Conservation (phyloP, 2,797 vertebrate species). For the Enteromius thamalakanensis region DNA sequence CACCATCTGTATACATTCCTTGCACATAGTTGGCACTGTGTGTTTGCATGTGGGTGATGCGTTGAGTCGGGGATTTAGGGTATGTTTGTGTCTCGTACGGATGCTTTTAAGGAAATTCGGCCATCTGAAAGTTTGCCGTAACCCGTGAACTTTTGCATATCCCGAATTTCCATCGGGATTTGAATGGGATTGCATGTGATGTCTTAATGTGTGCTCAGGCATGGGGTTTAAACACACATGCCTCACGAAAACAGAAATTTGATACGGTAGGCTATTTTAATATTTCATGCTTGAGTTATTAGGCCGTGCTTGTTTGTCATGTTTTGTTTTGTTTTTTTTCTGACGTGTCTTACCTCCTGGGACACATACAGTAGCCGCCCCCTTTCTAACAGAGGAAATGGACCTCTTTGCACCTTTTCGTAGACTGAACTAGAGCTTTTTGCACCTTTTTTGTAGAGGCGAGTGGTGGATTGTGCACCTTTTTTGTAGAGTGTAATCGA, state of each 20-base stretch:
- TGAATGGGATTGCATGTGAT: conserved; percentile 39
- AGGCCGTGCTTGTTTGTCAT: not conserved
- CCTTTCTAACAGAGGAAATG: conserved; percentile 66
- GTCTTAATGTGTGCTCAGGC: conserved; percentile 30
- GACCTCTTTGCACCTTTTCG: conserved; percentile 73
- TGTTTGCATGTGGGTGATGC: conserved; percentile 59
- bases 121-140: conserved; percentile 38
- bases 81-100: conserved; percentile 27
- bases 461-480: conserved; percentile 58
- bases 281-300: conserved; percentile 1
- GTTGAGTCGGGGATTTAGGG: conserved; percentile 52
- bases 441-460: conserved; percentile 72
- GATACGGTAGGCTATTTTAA: conserved; percentile 16
- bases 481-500: conserved; percentile 68
- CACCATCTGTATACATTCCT: conserved; percentile 60
- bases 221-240: conserved; percentile 15
- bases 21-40: conserved; percentile 58
- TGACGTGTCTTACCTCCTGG: conserved; percentile 35
- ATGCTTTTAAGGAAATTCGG: conserved; percentile 39
- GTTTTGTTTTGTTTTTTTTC: not conserved
- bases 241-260: conserved; percentile 10
- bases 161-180: conserved; percentile 51
- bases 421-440: conserved; percentile 75
- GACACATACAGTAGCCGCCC: conserved; percentile 63
- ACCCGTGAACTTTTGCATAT: conserved; percentile 55